phyloP scores from a whole-genome alignment of 2,113 vertebrate species.

The Phylloscopus trochiloides region DNA sequence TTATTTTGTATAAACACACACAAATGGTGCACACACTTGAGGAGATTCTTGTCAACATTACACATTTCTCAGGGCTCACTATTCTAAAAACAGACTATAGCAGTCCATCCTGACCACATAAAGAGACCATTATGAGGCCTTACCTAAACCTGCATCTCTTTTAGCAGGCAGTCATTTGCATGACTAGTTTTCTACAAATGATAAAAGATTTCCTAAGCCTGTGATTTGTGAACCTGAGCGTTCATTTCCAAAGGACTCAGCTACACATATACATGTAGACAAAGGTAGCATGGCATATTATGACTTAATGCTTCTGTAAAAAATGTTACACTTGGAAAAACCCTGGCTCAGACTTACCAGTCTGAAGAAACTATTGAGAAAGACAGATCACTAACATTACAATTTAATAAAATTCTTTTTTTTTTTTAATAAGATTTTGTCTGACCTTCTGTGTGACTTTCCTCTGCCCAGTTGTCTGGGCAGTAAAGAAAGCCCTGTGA shows the following conservation, averaged over 20 bases:
- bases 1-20: not conserved
- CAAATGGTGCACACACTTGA: not conserved
- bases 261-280: accelerated
- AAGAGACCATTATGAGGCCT: not conserved
- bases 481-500: not conserved
- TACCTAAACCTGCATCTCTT: not conserved
- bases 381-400: not conserved
- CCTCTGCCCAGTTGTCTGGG: not conserved
- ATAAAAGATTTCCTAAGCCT: not conserved
- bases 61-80: not conserved
- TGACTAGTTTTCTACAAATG: not conserved
- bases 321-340: not conserved
- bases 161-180: not conserved
- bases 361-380: not conserved
- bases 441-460: not conserved
- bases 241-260: not conserved
- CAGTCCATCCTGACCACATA: not conserved
- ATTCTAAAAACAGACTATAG: not conserved
- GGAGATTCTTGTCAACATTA: not conserved
- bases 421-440: not conserved
- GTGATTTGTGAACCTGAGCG: not conserved
- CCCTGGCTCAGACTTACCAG: not conserved
- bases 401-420: not conserved
- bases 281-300: not conserved
- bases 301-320: not conserved